Evolutionary conservation across 2,113 vertebrate genomes (phyloP).

Genomic region (Stictonetta naevosa): DNA sequence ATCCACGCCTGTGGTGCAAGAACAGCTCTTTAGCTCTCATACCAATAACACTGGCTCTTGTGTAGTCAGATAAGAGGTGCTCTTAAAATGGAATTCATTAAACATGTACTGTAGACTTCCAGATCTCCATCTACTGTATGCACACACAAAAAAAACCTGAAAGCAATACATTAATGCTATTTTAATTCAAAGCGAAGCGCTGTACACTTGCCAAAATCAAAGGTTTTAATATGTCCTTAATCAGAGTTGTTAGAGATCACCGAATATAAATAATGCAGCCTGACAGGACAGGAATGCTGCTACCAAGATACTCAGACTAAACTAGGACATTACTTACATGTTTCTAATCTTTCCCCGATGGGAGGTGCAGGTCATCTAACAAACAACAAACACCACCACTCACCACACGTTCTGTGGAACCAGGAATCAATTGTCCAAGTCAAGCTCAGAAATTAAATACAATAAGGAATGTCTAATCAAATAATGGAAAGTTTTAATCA

Average conservation of each 20-base stretch:
- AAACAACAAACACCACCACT: constrained; percentile 54
- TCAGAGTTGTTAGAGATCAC: constrained; percentile 49
- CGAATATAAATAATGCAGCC: constrained; percentile 67
- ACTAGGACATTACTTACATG: constrained; percentile 71
- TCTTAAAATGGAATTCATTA: constrained; percentile 55
- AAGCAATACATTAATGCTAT: constrained; percentile 14
- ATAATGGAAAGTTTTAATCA: constrained; percentile 72
- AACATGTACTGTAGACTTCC: constrained; percentile 12
- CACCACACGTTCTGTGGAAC: constrained; percentile 8
- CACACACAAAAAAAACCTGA: neutral
- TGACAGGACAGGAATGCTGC: constrained; percentile 57
- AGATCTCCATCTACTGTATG: constrained; percentile 43
- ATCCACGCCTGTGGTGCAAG: constrained; percentile 3
- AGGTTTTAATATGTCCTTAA: constrained; percentile 60
- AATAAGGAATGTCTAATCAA: constrained; percentile 64
- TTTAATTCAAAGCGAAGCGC: constrained; percentile 20
- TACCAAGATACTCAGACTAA: constrained; percentile 66
- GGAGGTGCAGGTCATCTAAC: constrained; percentile 71
- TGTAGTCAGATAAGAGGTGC: constrained; percentile 46
- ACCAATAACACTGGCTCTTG: constrained; percentile 35
- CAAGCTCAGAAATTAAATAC: constrained; percentile 55
- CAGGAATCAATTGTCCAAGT: constrained; percentile 22
- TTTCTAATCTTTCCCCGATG: constrained; percentile 75
- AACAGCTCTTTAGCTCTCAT: constrained; percentile 34
- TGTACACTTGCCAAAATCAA: constrained; percentile 43